Percentiles rank a stretch among this genome's conserved stretches.
Conservation (phyloP, 1,140 invertebrate species). For the Zaprionus ornatus region DNA sequence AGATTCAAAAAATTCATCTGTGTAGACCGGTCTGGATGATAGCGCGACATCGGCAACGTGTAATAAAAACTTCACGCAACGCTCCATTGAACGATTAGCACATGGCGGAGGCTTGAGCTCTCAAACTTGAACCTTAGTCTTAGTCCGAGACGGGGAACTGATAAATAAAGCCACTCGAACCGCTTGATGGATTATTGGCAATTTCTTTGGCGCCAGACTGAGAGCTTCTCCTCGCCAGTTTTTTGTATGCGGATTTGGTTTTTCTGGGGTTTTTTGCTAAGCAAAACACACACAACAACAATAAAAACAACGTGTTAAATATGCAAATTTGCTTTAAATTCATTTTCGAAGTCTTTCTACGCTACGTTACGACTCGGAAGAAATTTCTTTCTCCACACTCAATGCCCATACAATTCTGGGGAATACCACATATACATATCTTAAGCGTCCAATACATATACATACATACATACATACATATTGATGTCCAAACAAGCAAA, state of each 20-base stretch:
- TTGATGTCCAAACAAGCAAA: not conserved
- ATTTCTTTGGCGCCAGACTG: constrained; percentile 78
- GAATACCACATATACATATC: constrained; percentile 53
- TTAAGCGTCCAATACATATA: constrained; percentile 7
- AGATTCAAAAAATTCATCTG: constrained; percentile 47
- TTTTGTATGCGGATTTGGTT: constrained; percentile 58
- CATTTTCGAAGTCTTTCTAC: constrained; percentile 60
- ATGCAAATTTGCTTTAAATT: constrained; percentile 71
- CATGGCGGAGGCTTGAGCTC: constrained; percentile 54
- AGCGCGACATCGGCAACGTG: constrained; percentile 55
- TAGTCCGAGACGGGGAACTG: constrained; percentile 10
- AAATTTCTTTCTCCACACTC: constrained; percentile 64
- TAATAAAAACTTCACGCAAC: constrained; percentile 74
- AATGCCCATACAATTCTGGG: constrained; percentile 47
- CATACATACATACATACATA: not conserved
- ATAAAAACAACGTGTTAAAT: constrained; percentile 60
- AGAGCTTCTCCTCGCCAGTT: constrained; percentile 40
- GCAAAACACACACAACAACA: constrained; percentile 27
- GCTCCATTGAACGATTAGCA: constrained; percentile 36
- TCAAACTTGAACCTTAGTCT: constrained; percentile 25
- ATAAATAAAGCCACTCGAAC: constrained; percentile 46
- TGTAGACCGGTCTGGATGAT: constrained; percentile 64
- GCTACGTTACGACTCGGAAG: constrained; percentile 39
- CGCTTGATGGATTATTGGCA: constrained; percentile 73
- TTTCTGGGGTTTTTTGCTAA: constrained; percentile 47